Base-by-base conservation (phyloP, 2,797 vertebrate genomes). In the Cryptoprocta ferox region DNA sequence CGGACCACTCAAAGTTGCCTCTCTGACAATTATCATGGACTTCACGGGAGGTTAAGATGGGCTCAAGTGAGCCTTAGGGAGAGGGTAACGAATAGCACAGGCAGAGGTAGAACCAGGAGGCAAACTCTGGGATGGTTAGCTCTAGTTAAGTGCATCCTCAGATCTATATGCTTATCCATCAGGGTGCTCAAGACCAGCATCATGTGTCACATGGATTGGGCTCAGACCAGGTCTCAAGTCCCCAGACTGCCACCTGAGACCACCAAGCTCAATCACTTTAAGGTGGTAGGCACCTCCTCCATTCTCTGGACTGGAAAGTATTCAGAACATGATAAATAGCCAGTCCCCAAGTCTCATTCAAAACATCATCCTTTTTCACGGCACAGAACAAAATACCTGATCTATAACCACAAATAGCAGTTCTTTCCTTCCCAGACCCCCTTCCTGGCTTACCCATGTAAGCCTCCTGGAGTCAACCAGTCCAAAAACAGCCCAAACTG, bases 321-420 rank as follows among this genome's bases (percentile, higher is more conserved):
- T 73, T 65, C 26, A 39, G 16, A 65, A 21, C 42, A 35, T 35
- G 39, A 39, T 21, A 26, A 61, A 83, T 9, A 73, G 39, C n/a
- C 37, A 79, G 63, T 85, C 35, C 32, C 42, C 2, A 3, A 42
- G 39, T 9, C 48, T 53, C 76, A 66, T 30, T 75, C 48, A 42
- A 76, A 92, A 50, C 50, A 53, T 39, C 78, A 50, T 94, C 56
- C 71, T 35, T 83, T 83, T 91, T 56, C 68, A 75, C 87, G 48
- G n/a, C 35, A 79, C 1, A 80, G 50, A 80, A 48, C 16, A 76
- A 76, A 79, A 13, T 42, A 21, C 26, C 4, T 48, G 42, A 21
- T 12, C 59, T 59, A 37, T 8, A 53, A 11, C 56, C 50, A 50
- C 2, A 9, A 68, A 35, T 1, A 14, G 5, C 53, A 48, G 18